Conservation (phyloP, 2,797 vertebrate genomes). For the Anas georgica region DNA sequence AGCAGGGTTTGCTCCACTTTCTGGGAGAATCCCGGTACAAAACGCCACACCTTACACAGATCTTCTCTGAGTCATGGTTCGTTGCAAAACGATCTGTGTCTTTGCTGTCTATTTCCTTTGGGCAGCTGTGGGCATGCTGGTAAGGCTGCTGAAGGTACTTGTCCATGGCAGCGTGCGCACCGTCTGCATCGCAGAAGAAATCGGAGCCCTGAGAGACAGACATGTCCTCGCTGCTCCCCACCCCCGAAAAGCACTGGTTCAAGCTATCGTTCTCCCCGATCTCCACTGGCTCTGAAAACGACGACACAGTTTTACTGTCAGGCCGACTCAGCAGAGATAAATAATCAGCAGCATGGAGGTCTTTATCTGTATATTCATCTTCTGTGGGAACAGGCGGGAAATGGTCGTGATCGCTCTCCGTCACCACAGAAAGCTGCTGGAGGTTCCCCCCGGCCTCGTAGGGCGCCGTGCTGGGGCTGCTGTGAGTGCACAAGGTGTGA, state of each 20-base stretch:
- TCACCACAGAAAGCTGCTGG: not conserved
- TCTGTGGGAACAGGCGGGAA: slow-evolving; percentile 74
- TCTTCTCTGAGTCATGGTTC: slow-evolving; percentile 12
- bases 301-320: slow-evolving; percentile 69
- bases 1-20: slow-evolving; percentile 11
- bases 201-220: not conserved
- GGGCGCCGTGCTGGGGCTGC: not conserved
- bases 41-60: slow-evolving; percentile 52
- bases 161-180: not conserved
- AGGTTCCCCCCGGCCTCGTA: not conserved
- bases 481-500: not conserved
- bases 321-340: slow-evolving; percentile 19
- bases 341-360: slow-evolving; percentile 7
- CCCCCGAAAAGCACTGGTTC: slow-evolving; percentile 86
- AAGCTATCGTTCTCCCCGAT: slow-evolving; percentile 93
- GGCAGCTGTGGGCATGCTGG: not conserved
- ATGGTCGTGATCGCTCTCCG: slow-evolving; percentile 2
- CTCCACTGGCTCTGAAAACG: slow-evolving; percentile 86
- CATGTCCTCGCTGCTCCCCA: slow-evolving; percentile 58
- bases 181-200: not conserved
- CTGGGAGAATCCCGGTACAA: slow-evolving; percentile 49
- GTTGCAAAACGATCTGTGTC: slow-evolving; percentile 26
- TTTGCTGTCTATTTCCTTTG: slow-evolving; percentile 31
- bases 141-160: slow-evolving; percentile 66
- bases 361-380: slow-evolving; percentile 77